Evolutionary conservation across 2,888 invertebrate genomes (phyloP).

Genomic region (Dryocosmus kuriphilus): DNA sequence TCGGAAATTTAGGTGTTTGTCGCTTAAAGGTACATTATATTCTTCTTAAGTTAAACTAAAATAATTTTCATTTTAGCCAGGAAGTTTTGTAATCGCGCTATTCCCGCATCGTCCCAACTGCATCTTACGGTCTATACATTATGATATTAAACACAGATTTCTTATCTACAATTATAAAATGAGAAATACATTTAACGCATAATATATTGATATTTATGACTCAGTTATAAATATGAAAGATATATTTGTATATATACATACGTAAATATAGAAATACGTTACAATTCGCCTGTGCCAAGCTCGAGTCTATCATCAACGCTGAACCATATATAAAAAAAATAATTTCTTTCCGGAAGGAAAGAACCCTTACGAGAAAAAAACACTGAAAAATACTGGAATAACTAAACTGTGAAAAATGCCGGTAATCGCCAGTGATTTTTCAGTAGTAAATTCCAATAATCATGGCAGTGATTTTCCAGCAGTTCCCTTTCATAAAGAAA

Average conservation of each 20-base stretch:
- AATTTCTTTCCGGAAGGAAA: neutral
- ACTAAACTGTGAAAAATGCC: neutral
- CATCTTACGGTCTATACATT: constrained; percentile 32
- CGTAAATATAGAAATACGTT: constrained; percentile 39
- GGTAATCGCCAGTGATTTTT: too few relatives aligned
- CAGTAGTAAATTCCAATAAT: neutral
- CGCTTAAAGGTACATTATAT: neutral
- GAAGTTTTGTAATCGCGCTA: constrained; percentile 35
- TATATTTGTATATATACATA: constrained; percentile 39
- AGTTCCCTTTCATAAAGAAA: neutral
- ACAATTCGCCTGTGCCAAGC: constrained; percentile 39
- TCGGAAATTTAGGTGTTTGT: constrained; percentile 10
- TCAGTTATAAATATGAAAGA: constrained; percentile 39
- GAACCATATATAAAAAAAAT: constrained; percentile 15
- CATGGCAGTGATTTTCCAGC: neutral
- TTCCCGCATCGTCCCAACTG: constrained; percentile 38
- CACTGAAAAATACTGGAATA: neutral
- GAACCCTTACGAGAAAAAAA: neutral
- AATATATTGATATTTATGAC: constrained; percentile 38
- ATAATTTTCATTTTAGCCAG: neutral
- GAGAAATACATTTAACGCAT: constrained; percentile 32
- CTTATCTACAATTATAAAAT: constrained; percentile 17
- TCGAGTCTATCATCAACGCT: constrained; percentile 38
- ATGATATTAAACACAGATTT: constrained; percentile 32
- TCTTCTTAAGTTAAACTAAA: neutral